Percentiles rank a stretch among this genome's conserved stretches.
phyloP scores from a whole-genome alignment of 2,797 vertebrate species.

The Dermochelys coriacea region DNA sequence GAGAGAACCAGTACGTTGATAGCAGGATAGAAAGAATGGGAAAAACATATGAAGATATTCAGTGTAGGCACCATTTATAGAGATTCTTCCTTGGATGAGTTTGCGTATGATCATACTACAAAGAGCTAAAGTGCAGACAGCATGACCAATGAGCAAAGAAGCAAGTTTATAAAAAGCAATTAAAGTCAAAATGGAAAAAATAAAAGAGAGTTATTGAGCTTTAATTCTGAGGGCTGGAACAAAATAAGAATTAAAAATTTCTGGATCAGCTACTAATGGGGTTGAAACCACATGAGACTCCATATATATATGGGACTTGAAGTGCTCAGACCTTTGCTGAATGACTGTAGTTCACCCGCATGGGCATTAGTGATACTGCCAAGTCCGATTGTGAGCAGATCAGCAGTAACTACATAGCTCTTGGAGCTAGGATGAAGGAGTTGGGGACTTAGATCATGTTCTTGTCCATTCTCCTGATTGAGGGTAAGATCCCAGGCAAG shows the following conservation, averaged over 20 bases:
- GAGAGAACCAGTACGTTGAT: background rate
- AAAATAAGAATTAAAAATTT: background rate
- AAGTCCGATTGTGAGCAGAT: background rate
- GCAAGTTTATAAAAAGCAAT: background rate
- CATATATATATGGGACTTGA: background rate
- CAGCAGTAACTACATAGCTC: background rate
- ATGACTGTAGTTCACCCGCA: background rate
- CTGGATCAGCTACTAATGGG: background rate
- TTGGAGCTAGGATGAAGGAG: background rate
- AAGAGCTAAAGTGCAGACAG: background rate
- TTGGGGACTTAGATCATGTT: background rate
- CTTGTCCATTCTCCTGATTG: background rate
- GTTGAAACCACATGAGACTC: background rate
- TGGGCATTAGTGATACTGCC: background rate
- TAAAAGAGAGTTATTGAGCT: rapidly evolving
- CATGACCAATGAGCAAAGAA: rapidly evolving
- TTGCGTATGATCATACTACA: background rate
- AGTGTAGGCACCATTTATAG: background rate
- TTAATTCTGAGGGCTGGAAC: background rate
- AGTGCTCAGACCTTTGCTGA: background rate
- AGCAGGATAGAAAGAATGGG: background rate
- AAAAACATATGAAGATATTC: background rate
- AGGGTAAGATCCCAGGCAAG: no score
- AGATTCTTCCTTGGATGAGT: background rate
- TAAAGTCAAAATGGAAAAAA: background rate